Evolutionary conservation across 92 coral and sea anemone genomes (phyloP).

Genomic region (Zoanthus solanderi): DNA sequence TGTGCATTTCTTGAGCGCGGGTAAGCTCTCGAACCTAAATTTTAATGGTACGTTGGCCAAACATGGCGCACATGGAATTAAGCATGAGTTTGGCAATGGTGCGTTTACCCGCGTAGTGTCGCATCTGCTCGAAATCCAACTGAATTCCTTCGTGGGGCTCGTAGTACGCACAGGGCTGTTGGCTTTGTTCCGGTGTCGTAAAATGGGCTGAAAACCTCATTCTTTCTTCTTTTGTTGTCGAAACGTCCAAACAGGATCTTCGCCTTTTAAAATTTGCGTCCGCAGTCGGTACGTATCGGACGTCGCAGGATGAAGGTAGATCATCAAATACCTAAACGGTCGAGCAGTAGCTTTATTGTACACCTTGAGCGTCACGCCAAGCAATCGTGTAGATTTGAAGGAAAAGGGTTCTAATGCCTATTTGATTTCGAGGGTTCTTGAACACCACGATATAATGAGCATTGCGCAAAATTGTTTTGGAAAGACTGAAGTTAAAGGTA

Average conservation of each 20-base stretch:
- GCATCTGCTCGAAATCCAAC: not conserved
- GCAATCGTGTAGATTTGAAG: no score
- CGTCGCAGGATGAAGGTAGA: not conserved
- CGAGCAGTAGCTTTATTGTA: no score
- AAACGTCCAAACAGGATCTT: conserved; percentile 15
- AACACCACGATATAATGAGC: no score
- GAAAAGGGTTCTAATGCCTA: no score
- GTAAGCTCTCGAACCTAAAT: not conserved
- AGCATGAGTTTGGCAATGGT: conserved; percentile 54
- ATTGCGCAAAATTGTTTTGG: not conserved
- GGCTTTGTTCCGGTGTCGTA: not conserved
- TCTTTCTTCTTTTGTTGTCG: conserved; percentile 51
- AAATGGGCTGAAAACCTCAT: conserved; percentile 2
- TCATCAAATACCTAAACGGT: no score
- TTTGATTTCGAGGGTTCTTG: no score
- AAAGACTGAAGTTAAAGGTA: not conserved
- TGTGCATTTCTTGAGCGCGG: not conserved
- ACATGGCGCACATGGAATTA: conserved; percentile 38
- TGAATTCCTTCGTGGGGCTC: not conserved
- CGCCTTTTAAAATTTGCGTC: not conserved
- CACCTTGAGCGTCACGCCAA: no score
- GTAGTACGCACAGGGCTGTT: not conserved
- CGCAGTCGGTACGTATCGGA: not conserved
- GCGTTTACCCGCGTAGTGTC: conserved; percentile 12
- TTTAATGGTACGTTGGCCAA: conserved; percentile 1